Evolutionary conservation across 2,888 invertebrate genomes (phyloP), one percentile per base, ranked within the genome.

Genomic region (Cryptus viduatorius): DNA sequence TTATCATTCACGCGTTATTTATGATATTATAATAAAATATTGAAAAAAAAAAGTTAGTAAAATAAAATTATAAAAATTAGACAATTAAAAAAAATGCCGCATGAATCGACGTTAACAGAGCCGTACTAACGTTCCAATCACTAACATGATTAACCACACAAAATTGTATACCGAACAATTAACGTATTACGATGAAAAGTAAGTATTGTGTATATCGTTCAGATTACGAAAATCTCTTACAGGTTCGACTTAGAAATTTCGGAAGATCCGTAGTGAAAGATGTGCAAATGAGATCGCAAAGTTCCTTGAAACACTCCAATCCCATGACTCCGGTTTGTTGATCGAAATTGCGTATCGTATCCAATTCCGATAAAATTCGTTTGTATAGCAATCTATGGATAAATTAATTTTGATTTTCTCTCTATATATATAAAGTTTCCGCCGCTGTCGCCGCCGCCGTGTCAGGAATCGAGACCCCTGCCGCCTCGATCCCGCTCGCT

Each of bases 331-430:
- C 95, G 0, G 95, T 94, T 65, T 94, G 93, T 50, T 94, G 94
- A 86, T 96, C 96, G 87, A 96, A 95, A 59, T 95, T 94, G 19
- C 94, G 94, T 89, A 95, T 94, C 24, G 95, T 94, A 84, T 94
- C 93, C 84, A 96, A 94, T 79, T 92, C 83, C 44, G 85, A 78
- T n/a, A 94, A 59, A 1, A 93, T 87, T 5, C 90, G 72, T 71
- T 91, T 89, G 67, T 93, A 94, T 19, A 94, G 86, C 14, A 94
- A 86, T 46, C 94, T 94, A 79, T 7, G 88, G 72, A 56, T 78
- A 79, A 93, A 44, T 50, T 19, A 1, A 29, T 7, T 37, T 7
- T 31, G 5, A n/a, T n/a, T n/a, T n/a, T n/a, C n/a, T n/a, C n/a
- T n/a, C n/a, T n/a, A n/a, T n/a, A n/a, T n/a, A n/a, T n/a, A n/a